Evolutionary conservation across 2,797 vertebrate genomes (phyloP).

Genomic region (Leptodactylus fallax): DNA sequence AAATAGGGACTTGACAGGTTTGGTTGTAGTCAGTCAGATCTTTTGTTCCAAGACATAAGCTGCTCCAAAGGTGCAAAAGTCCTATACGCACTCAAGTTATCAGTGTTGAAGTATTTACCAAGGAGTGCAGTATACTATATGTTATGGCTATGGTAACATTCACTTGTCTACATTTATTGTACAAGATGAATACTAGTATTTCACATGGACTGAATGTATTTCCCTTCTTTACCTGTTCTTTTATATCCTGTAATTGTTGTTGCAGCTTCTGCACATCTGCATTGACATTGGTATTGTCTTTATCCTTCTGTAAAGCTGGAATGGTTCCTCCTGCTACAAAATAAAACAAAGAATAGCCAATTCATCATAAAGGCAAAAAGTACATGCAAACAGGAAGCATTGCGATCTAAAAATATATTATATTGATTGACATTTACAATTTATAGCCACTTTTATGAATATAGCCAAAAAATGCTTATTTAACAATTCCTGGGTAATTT

Average conservation of each 20-base stretch:
- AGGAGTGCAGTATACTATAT: neutral
- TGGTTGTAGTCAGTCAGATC: neutral
- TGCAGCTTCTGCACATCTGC: slow-evolving; percentile 98
- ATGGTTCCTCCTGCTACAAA: slow-evolving; percentile 93
- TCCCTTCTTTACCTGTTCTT: slow-evolving; percentile 87
- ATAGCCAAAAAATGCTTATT: neutral
- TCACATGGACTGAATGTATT: neutral
- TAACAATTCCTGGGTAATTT: neutral
- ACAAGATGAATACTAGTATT: neutral
- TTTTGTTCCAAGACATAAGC: neutral
- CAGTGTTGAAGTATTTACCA: neutral
- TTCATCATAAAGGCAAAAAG: neutral
- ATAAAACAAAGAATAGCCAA: slow-evolving; percentile 38
- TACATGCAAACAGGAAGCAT: neutral
- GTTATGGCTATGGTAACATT: neutral
- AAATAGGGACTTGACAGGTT: neutral
- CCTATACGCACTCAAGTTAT: neutral
- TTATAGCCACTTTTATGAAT: neutral
- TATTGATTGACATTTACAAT: neutral
- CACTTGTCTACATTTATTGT: neutral
- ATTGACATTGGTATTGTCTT: slow-evolving; percentile 98
- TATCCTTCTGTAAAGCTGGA: slow-evolving; percentile 94
- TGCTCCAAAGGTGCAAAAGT: neutral
- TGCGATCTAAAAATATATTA: neutral
- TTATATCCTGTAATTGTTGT: slow-evolving; percentile 98